phyloP scores from a whole-genome alignment of 2,113 vertebrate genomes.

The Dasyornis broadbenti region DNA sequence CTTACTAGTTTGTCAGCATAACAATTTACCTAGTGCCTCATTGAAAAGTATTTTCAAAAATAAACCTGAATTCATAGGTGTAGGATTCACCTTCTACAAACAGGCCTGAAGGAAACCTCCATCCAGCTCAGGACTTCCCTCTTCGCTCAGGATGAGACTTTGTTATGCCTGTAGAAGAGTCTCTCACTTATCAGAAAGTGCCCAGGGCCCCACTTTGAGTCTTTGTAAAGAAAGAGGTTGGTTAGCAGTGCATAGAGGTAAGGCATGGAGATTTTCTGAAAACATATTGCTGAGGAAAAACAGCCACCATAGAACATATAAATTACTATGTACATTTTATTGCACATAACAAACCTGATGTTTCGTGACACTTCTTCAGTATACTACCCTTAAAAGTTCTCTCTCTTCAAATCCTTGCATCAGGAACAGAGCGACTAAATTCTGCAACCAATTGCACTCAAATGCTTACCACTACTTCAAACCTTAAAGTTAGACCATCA shows the following conservation, averaged over 20 bases:
- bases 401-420: not conserved
- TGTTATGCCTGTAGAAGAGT: not conserved
- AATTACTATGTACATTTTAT: not conserved
- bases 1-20: not conserved
- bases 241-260: not conserved
- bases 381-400: not conserved
- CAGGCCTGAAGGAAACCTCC: not conserved
- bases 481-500: not conserved
- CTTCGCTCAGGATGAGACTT: not conserved
- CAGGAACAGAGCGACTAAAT: not conserved
- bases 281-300: not conserved
- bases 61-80: not conserved
- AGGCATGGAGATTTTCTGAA: not conserved
- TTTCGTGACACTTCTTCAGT: not conserved
- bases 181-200: not conserved
- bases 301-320: not conserved
- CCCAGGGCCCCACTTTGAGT: not conserved
- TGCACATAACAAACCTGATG: not conserved
- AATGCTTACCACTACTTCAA: not conserved
- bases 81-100: not conserved
- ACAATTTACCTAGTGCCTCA: not conserved
- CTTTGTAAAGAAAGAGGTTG: not conserved
- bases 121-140: not conserved
- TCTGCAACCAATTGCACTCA: not conserved
- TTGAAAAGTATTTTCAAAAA: not conserved